Percentiles rank a stretch among this genome's conserved stretches.
Conservation (phyloP, 2,888 invertebrate species). For the Torymus tubicola region DNA sequence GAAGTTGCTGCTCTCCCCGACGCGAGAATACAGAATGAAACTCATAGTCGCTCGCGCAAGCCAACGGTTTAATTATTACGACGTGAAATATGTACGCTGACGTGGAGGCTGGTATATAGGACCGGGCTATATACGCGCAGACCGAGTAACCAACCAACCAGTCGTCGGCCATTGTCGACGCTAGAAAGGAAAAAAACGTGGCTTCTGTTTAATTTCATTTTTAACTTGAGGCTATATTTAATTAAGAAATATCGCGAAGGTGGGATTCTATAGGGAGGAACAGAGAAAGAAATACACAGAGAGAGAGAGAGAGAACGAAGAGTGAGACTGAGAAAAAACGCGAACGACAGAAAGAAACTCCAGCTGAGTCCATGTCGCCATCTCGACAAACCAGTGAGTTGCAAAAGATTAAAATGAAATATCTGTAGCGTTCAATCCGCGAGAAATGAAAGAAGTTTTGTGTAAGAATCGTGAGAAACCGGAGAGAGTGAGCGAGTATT, state of each 20-base stretch:
- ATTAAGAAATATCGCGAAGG: slow-evolving; percentile 72
- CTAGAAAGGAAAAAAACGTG: slow-evolving; percentile 65
- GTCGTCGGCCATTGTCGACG: slow-evolving; percentile 66
- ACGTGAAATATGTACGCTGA: slow-evolving; percentile 69
- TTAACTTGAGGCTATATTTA: slow-evolving; percentile 71
- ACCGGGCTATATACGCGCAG: slow-evolving; percentile 62
- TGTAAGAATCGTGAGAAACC: slow-evolving; percentile 26
- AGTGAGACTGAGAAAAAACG: background rate
- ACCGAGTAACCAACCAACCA: slow-evolving; percentile 68
- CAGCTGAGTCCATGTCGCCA: slow-evolving; percentile 38
- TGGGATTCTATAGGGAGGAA: slow-evolving; percentile 53
- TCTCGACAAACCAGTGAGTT: slow-evolving; percentile 35
- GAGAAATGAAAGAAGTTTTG: slow-evolving; percentile 49
- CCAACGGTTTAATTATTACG: slow-evolving; percentile 70
- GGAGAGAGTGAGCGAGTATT: background rate
- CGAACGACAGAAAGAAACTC: slow-evolving; percentile 10
- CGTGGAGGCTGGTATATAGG: slow-evolving; percentile 60
- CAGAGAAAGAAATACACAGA: background rate
- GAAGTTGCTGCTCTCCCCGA: slow-evolving; percentile 56
- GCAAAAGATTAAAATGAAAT: slow-evolving; percentile 54
- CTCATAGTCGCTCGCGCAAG: slow-evolving; percentile 62
- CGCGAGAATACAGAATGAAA: slow-evolving; percentile 62
- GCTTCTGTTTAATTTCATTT: slow-evolving; percentile 72
- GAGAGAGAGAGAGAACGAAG: slow-evolving; percentile 1
- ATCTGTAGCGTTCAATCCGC: slow-evolving; percentile 52